phyloP scores from a whole-genome alignment of 2,888 invertebrate genomes.

The Athrips mouffetella region DNA sequence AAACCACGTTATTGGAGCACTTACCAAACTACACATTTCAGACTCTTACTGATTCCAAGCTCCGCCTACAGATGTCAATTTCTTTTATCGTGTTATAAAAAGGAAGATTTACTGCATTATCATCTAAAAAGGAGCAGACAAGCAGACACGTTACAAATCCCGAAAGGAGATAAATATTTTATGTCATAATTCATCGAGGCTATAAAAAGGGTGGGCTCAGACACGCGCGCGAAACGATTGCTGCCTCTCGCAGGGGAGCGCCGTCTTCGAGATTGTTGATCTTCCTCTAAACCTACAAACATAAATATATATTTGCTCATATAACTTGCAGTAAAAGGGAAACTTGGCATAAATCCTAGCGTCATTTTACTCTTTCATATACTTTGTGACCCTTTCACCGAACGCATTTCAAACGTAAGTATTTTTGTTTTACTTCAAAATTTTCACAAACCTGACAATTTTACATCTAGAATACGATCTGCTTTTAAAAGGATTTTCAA shows the following conservation, averaged over 20 bases:
- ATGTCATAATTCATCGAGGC: slow-evolving; percentile 67
- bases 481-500: no score
- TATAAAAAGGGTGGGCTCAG: slow-evolving; percentile 64
- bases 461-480: no score
- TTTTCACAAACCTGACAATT: no score
- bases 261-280: slow-evolving; percentile 40
- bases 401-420: no score
- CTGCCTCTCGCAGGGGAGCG: slow-evolving; percentile 41
- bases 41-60: no score
- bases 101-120: slow-evolving; percentile 58
- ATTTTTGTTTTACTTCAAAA: no score
- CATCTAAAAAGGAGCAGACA: slow-evolving; percentile 60
- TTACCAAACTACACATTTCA: no score
- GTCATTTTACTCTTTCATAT: no score
- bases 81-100: slow-evolving; percentile 52
- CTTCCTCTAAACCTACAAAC: slow-evolving; percentile 41
- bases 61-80: slow-evolving; percentile 37
- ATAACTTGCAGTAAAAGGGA: no score
- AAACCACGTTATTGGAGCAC: neutral
- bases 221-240: slow-evolving; percentile 53
- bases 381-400: no score
- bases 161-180: slow-evolving; percentile 70
- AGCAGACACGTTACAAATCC: slow-evolving; percentile 63
- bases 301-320: no score
- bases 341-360: no score